A percentile compares a stretch with the other conserved stretches of the same genome.
These are phyloP conservation scores for Gobionotothen gibberifrons DNA, from an alignment of 2,797 vertebrate genomes.

Conservation along the genomic window DNA sequence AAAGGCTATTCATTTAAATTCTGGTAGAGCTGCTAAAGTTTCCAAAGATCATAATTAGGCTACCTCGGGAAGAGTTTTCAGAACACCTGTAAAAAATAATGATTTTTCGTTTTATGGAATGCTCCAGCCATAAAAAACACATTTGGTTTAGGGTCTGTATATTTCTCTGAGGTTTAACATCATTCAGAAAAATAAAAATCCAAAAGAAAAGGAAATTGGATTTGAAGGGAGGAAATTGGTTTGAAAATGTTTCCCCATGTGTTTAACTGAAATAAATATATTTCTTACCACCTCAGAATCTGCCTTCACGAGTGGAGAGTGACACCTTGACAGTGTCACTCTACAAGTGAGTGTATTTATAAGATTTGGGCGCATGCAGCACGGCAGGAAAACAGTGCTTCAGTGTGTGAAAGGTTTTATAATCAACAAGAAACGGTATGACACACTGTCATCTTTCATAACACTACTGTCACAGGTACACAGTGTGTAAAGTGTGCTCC, in stretches of 20 bases:
- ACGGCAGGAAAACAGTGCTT: conserved; percentile 40
- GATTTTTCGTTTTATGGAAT: neutral
- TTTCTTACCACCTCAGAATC: conserved; percentile 15
- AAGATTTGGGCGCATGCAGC: conserved; percentile 34
- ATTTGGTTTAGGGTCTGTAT: neutral
- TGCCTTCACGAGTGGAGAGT: neutral
- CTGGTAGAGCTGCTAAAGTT: neutral
- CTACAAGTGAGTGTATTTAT: conserved; percentile 13
- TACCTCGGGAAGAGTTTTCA: conserved; percentile 3
- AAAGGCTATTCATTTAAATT: neutral
- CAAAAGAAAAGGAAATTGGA: neutral
- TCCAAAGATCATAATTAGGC: conserved; percentile 4
- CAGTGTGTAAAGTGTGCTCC: conserved; percentile 31
- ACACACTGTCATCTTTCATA: conserved; percentile 71
- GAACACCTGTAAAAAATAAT: conserved; percentile 6
- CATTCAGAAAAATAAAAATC: neutral
- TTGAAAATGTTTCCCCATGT: neutral
- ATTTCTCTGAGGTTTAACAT: conserved; percentile 2
- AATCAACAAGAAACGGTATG: conserved; percentile 71
- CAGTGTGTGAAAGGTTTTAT: conserved; percentile 71
- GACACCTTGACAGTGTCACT: conserved; percentile 20
- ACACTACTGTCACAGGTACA: conserved; percentile 69
- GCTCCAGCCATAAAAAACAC: neutral
- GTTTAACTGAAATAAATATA: conserved; percentile 5
- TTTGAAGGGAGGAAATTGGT: neutral